Evolutionary conservation across 2,888 invertebrate genomes (phyloP).

Genomic region (Drosophila kanekoi): DNA sequence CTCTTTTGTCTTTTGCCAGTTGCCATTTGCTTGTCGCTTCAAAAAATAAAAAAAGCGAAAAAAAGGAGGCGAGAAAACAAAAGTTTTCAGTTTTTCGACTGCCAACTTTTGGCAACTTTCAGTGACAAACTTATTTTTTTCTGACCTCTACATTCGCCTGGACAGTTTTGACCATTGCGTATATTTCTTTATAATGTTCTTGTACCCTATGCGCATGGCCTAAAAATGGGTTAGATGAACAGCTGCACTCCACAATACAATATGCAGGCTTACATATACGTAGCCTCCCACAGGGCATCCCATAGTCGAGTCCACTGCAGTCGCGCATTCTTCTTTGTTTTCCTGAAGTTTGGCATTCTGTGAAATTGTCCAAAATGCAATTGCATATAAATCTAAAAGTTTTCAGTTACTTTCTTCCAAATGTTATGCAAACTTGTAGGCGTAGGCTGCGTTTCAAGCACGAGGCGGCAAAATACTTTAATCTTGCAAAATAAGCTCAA

Average conservation of each 20-base stretch:
- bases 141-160: slow-evolving; percentile 30
- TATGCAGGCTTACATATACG: too few relatives aligned
- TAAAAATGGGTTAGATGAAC: neutral
- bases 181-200: slow-evolving; percentile 18
- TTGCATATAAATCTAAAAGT: slow-evolving; percentile 69
- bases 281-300: slow-evolving; percentile 14
- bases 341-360: slow-evolving; percentile 51
- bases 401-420: slow-evolving; percentile 37
- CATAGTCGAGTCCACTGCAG: neutral
- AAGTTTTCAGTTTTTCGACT: slow-evolving; percentile 68
- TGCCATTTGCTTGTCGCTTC: slow-evolving; percentile 65
- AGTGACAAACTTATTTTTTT: slow-evolving; percentile 61
- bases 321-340: slow-evolving; percentile 12
- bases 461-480: neutral
- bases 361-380: slow-evolving; percentile 64
- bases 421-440: slow-evolving; percentile 55
- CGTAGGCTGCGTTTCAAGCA: slow-evolving; percentile 19
- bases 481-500: neutral
- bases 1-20: slow-evolving; percentile 33
- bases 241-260: neutral
- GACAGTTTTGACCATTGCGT: slow-evolving; percentile 39
- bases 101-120: slow-evolving; percentile 65
- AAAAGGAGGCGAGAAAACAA: slow-evolving; percentile 73
- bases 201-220: slow-evolving; percentile 1
- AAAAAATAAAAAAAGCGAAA: slow-evolving; percentile 64